Evolutionary conservation across 2,888 invertebrate species (phyloP).

Genomic region (Emesis furor): DNA sequence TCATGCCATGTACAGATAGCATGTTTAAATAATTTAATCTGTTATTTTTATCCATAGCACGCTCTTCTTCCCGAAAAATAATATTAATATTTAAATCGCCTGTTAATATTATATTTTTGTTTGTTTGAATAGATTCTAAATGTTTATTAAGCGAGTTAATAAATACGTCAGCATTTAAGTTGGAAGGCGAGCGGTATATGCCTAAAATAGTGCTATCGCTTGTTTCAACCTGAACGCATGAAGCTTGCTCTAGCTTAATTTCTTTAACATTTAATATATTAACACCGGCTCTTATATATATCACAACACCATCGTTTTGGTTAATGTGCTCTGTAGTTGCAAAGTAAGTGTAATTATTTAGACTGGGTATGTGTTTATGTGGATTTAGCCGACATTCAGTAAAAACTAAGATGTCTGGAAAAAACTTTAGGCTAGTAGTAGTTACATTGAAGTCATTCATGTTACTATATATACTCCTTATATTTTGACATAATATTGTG

Average conservation of each 20-base stretch:
- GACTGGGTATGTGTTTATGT: neutral
- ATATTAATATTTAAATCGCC: neutral
- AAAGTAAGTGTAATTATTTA: neutral
- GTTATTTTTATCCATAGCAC: neutral
- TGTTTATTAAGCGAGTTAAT: neutral
- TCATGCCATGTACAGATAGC: neutral
- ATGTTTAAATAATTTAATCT: neutral
- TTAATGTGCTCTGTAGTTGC: neutral
- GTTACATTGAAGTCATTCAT: neutral
- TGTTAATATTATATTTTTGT: neutral
- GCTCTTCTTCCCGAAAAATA: neutral
- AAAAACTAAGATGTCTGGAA: neutral
- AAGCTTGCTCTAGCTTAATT: neutral
- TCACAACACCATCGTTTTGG: neutral
- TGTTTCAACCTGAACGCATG: neutral
- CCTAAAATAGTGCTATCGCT: neutral
- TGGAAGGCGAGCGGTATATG: neutral
- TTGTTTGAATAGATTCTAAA: neutral
- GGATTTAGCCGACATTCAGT: neutral
- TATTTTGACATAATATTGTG: neutral
- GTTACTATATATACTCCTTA: neutral
- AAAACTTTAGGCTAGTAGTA: neutral
- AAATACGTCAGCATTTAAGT: neutral
- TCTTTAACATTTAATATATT: neutral
- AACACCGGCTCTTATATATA: neutral